Evolutionary conservation across 2,113 vertebrate genomes (phyloP), one percentile per base, ranked within the genome.

Genomic region (Polyodon spathula): DNA sequence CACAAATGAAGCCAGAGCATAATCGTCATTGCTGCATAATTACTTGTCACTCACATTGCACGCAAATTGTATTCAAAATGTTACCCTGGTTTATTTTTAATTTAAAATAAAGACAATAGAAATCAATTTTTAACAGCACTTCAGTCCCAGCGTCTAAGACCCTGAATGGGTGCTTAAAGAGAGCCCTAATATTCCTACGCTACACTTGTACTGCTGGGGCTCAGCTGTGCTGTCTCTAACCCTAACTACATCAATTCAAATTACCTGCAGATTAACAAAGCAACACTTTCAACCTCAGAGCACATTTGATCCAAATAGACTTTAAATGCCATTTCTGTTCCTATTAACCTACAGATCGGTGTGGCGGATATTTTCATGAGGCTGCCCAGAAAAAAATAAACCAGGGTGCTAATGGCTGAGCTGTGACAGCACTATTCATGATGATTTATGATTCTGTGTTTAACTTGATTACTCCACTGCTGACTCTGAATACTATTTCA

Each of bases 311-410:
- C 91, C 92, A 98, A 98, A 98, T 96, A 97, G 95, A 95, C 88
- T 97, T 95, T 97, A 98, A 97, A 98, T 97, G 94, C 96, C 95
- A 98, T 97, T 97, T 98, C 94, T 97, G 94, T 98, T 97, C 94
- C 93, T 97, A 98, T 97, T 98, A 98, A 98, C 95, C 95, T 94
- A 93, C 87, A 89, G 94, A 95, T 95, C 92, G 87, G 89, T 87
- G 85, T 87, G 93, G 89, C 93, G 93, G 93, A 94, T 93, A 94
- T 94, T 96, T 97, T 93, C 85, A 88, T 82, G 84, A 92, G 91
- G 89, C 93, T 94, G 88, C 88, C 85, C 88, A 86, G 91, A 89
- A 87, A 91, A 88, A 91, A 87, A 90, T 90, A 92, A 94, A 92
- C 90, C 89, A 89, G 87, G 89, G 85, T 89, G 90, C 93, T 95